Evolutionary conservation across 2,888 invertebrate species (phyloP), one percentile per base, ranked within the genome.

Genomic region (Gisinianus flammeolus): DNA sequence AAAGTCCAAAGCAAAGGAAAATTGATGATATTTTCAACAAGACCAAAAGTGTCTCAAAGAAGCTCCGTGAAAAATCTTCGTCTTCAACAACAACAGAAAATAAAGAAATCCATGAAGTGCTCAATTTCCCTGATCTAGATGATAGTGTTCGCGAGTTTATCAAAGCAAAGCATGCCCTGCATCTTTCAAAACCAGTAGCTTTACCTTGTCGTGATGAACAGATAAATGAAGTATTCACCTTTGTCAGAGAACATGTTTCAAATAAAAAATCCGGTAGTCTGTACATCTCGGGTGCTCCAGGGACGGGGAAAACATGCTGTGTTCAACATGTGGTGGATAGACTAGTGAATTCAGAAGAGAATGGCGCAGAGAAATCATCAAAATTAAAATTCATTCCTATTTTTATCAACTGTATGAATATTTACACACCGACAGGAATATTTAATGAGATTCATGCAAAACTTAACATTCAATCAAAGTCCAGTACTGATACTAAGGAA

Each of bases 241-340:
- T 95, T 87, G 89, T 98, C 71, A 87, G 87, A 19, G 88, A 89
- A 12, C 92, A 93, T 86, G 86, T 96, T 76, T 86, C 90, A 2
- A 88, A 89, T 0, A 88, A 90, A 82, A 89, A 89, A 44, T 93
- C 96, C 0, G 93, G 93, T 0, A 94, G 96, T 24, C 86, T 98
- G 75, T 99, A 98, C 87, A 91, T 99, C 62, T 97, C 97, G 56
- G 98, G 98, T 0, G 95, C 96, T 30, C 98, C 98, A 0, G 99
- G 98, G 5, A 98, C 98, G 0, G 98, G 97, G 0, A 98, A 98
- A 89, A 97, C 97, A 0, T 97, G 96, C 0, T 93, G 93, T 79
- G 88, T 98, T 24, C 92, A 92, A 0, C 90, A 93, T 81, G 91
- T 95, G 77, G 87, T 96, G 76, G 88, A 91, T 54, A 88, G 91